These are phyloP conservation scores for Jaculus jaculus DNA, from an alignment of 2,113 vertebrate species.

Conservation along the genomic window DNA sequence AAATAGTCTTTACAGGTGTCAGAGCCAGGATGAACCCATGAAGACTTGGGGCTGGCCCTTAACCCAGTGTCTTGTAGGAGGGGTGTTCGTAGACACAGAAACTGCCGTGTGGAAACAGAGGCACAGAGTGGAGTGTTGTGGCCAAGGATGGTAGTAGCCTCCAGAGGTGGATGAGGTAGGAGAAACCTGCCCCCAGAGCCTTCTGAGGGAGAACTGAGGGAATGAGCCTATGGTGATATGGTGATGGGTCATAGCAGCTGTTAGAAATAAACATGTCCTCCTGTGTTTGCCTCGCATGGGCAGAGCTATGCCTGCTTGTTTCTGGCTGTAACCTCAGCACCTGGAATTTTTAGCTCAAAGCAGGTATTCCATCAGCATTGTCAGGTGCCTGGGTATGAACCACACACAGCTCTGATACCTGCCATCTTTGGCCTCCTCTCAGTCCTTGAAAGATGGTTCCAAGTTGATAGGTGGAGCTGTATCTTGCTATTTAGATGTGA, in stretches of 20 bases:
- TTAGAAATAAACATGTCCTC: rapidly evolving
- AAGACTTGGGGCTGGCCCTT: no score
- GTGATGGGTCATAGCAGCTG: rapidly evolving
- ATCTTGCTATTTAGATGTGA: neutral
- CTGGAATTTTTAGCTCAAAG: neutral
- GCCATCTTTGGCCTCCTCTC: no score
- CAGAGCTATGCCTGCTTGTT: neutral
- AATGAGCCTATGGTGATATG: rapidly evolving
- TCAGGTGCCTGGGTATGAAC: rapidly evolving
- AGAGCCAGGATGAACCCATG: rapidly evolving
- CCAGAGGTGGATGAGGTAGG: neutral
- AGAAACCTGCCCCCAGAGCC: neutral
- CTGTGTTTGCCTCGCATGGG: neutral
- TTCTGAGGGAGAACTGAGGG: rapidly evolving
- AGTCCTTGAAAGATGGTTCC: no score
- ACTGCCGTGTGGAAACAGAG: rapidly evolving
- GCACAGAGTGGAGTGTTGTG: rapidly evolving
- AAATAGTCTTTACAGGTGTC: rapidly evolving
- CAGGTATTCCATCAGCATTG: rapidly evolving
- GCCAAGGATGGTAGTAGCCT: rapidly evolving
- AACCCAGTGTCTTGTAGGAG: rapidly evolving
- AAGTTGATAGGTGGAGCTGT: rapidly evolving
- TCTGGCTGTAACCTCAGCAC: neutral
- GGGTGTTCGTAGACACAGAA: rapidly evolving
- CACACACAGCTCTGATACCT: rapidly evolving